Evolutionary conservation across 2,113 vertebrate genomes (phyloP).

Genomic region (Sebastes schlegelii): DNA sequence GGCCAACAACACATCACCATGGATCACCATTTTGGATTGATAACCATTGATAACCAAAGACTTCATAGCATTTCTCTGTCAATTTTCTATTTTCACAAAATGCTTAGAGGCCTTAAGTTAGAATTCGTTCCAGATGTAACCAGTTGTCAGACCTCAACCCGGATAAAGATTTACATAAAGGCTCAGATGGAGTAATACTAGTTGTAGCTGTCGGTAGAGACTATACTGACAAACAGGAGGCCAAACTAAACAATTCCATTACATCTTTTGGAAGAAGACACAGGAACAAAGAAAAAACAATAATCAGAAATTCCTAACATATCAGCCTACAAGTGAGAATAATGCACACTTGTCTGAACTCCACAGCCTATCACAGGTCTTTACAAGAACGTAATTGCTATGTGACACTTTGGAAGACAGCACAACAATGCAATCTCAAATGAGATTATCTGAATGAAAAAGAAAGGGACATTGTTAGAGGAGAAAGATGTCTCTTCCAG

Average conservation of each 20-base stretch:
- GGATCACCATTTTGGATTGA: not conserved
- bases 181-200: conserved; percentile 8
- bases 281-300: not conserved
- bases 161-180: not conserved
- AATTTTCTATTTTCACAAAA: not conserved
- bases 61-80: not conserved
- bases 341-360: conserved; percentile 45
- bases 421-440: conserved; percentile 67
- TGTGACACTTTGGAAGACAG: conserved; percentile 62
- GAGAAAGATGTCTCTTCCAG: conserved; percentile 50
- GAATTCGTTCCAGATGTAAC: not conserved
- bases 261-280: conserved; percentile 1
- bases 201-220: not conserved
- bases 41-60: not conserved
- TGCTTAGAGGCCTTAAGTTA: not conserved
- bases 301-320: conserved; percentile 22
- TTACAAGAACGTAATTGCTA: conserved; percentile 66
- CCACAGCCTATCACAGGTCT: conserved; percentile 28
- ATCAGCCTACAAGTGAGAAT: conserved; percentile 38
- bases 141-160: not conserved
- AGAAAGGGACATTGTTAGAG: conserved; percentile 55
- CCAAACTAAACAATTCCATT: conserved; percentile 4
- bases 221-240: conserved; percentile 2
- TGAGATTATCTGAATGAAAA: conserved; percentile 62
- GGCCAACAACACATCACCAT: not conserved